Evolutionary conservation across 2,888 invertebrate species (phyloP), one percentile per base, ranked within the genome.

Genomic region (Drosophila trichaetosa): DNA sequence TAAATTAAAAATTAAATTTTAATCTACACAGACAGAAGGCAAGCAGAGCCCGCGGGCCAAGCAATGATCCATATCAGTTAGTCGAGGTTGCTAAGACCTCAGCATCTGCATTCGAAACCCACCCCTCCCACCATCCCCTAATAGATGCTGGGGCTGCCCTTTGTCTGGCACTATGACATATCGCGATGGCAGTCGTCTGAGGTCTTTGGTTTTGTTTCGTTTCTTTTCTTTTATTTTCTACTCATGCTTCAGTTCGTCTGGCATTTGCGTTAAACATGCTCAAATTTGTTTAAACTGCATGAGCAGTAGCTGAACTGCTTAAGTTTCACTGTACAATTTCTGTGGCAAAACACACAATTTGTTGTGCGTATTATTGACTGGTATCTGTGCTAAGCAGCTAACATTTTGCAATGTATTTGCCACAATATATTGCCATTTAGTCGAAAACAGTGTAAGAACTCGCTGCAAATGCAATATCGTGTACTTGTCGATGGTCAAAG

Each of bases 1-100:
- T 83, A 91, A 91, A 91, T 91, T 91, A 91, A 91, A 91, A 91
- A 91, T 91, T 91, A 91, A 91, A 91, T 88, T 91, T 91, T 91
- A 91, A 91, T 91, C 89, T 89, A 77, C 74, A 79, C 63, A 59
- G 51, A 40, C 63, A 27, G 34, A 18, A n/a, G n/a, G 29, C 38
- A 38, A 33, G 64, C 59, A 27, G 38, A 38, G 42, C 64, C 71
- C 34, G 58, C 27, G 49, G 67, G 58, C 73, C 46, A 68, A 66
- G 71, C 73, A 59, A 59, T 69, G 82, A 82, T 82, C 80, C 73
- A 66, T 82, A 87, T 82, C 86, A 69, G 53, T 68, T 69, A 60
- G 68, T 54, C 29, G 49, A 67, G 62, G 31, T 65, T 58, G 54
- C 56, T 38, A 56, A 38, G 58, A 34, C 54, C 52, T 51, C 38